Evolutionary conservation across 2,888 invertebrate species (phyloP).

Genomic region (Tetropium fuscum): DNA sequence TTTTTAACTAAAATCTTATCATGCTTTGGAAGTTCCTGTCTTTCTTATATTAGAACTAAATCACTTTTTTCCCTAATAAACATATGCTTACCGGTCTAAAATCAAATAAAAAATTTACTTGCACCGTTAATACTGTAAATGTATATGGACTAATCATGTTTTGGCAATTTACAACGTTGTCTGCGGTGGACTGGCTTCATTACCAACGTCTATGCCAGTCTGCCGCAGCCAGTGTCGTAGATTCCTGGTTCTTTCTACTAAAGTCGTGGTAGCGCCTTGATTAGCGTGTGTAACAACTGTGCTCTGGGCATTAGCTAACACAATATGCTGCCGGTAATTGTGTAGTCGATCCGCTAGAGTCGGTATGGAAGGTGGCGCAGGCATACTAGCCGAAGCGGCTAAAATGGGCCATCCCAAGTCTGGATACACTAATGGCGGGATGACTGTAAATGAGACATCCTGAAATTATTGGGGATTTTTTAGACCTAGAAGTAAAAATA

Average conservation of each 20-base stretch:
- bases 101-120: too few relatives aligned
- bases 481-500: too few relatives aligned
- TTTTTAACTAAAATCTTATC: too few relatives aligned
- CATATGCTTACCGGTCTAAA: too few relatives aligned
- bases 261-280: conserved; percentile 71
- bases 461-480: too few relatives aligned
- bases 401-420: conserved; percentile 70
- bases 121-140: too few relatives aligned
- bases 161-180: conserved; percentile 59
- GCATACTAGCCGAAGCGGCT: conserved; percentile 53
- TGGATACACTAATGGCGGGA: conserved; percentile 69
- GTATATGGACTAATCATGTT: too few relatives aligned
- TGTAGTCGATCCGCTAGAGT: conserved; percentile 70
- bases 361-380: conserved; percentile 64
- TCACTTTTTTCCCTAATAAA: too few relatives aligned
- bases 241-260: conserved; percentile 75
- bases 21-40: too few relatives aligned
- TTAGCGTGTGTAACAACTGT: conserved; percentile 64
- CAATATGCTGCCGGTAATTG: conserved; percentile 69
- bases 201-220: conserved; percentile 57
- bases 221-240: conserved; percentile 77
- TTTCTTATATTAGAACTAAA: too few relatives aligned
- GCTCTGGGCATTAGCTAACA: conserved; percentile 66
- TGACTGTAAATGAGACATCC: conserved; percentile 44
- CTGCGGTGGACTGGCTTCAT: conserved; percentile 50